Percentiles rank a stretch among this genome's conserved stretches.
phyloP scores from a whole-genome alignment of 2,888 invertebrate genomes.

The Azorinus chamasolen region DNA sequence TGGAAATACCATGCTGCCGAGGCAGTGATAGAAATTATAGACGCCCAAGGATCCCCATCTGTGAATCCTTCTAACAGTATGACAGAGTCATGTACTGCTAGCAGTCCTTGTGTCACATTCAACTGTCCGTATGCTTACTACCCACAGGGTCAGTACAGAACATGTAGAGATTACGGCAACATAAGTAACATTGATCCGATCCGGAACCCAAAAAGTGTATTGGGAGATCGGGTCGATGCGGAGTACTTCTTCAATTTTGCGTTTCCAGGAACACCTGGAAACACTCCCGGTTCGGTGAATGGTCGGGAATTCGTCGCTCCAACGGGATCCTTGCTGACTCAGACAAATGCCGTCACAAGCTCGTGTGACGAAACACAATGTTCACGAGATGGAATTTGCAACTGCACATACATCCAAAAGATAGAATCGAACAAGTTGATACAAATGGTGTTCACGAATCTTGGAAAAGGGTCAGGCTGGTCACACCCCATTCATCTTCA shows the following conservation, averaged over 20 bases:
- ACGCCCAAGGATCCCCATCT: slow-evolving; percentile 17
- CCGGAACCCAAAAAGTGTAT: slow-evolving; percentile 12
- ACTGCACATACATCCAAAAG: slow-evolving; percentile 64
- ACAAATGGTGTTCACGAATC: slow-evolving; percentile 32
- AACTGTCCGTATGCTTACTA: slow-evolving; percentile 65
- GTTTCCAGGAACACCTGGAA: slow-evolving; percentile 61
- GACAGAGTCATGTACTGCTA: background rate
- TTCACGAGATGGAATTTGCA: slow-evolving; percentile 50
- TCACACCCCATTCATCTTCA: slow-evolving; percentile 77
- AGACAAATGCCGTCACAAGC: slow-evolving; percentile 27
- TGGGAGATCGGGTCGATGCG: slow-evolving; percentile 15
- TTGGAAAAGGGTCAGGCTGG: slow-evolving; percentile 65
- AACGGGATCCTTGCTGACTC: slow-evolving; percentile 39
- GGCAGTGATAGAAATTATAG: slow-evolving; percentile 57
- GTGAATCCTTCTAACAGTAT: slow-evolving; percentile 29
- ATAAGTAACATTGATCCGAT: slow-evolving; percentile 35
- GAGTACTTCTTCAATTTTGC: slow-evolving; percentile 71
- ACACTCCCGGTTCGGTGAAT: slow-evolving; percentile 69
- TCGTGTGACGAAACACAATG: slow-evolving; percentile 31
- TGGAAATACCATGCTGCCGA: slow-evolving; percentile 53
- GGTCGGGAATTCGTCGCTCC: slow-evolving; percentile 58
- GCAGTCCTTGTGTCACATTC: slow-evolving; percentile 53
- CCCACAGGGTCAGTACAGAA: background rate
- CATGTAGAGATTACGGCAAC: slow-evolving; percentile 51
- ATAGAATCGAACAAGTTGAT: slow-evolving; percentile 18